Conservation (phyloP, 2,113 vertebrate species). For the Catagonus wagneri region DNA sequence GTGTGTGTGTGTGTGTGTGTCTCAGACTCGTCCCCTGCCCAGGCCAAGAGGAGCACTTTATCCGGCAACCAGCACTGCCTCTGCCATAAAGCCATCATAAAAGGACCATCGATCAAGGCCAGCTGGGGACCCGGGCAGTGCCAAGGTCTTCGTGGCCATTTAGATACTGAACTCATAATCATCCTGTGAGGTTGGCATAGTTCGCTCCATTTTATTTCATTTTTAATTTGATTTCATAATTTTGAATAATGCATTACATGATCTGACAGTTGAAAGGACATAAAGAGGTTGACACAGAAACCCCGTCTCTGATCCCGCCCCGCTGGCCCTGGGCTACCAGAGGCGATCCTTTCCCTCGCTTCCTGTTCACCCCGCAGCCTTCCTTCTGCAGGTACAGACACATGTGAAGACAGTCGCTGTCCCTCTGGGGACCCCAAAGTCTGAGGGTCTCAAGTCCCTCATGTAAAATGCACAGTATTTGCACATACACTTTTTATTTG, state of each 20-base stretch:
- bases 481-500: too few relatives aligned
- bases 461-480: too few relatives aligned
- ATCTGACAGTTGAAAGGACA: not conserved
- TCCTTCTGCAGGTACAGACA: too few relatives aligned
- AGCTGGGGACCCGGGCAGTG: not conserved
- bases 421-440: too few relatives aligned
- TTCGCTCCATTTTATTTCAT: not conserved
- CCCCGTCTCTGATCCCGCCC: rapidly evolving
- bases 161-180: not conserved
- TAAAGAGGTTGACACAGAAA: too few relatives aligned
- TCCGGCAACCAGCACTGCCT: not conserved
- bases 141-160: not conserved
- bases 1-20: too few relatives aligned
- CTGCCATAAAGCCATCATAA: not conserved
- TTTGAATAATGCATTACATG: not conserved
- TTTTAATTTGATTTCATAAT: not conserved
- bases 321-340: rapidly evolving
- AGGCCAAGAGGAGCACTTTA: not conserved
- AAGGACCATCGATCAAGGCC: not conserved
- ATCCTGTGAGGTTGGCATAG: not conserved
- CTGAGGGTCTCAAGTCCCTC: too few relatives aligned
- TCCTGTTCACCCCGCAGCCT: too few relatives aligned
- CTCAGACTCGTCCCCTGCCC: not conserved
- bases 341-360: too few relatives aligned
- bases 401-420: too few relatives aligned